Percentiles rank a stretch among this genome's conserved stretches.
Evolutionary conservation across 2,797 vertebrate species (phyloP).

Genomic region (Ciconia nigra): DNA sequence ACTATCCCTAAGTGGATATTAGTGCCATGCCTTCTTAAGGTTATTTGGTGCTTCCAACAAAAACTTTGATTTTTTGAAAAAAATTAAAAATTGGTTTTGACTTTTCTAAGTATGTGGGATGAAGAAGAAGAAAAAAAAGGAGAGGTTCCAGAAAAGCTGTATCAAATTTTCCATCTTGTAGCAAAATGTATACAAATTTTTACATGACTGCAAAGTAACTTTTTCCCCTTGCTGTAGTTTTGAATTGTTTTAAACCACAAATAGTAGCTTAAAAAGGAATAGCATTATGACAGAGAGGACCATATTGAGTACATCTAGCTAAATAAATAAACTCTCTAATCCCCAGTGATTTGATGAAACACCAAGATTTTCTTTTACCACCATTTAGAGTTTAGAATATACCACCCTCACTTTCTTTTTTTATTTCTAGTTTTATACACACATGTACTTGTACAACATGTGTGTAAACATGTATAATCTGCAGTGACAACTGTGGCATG

Average conservation of each 20-base stretch:
- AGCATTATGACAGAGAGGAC: background rate
- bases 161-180: background rate
- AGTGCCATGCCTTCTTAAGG: background rate
- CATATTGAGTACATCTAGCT: background rate
- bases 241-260: background rate
- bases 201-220: background rate
- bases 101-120: background rate
- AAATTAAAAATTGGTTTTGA: background rate
- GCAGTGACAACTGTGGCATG: background rate
- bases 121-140: background rate
- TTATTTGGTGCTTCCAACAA: background rate
- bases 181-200: background rate
- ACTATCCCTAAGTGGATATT: background rate
- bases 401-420: background rate
- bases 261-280: background rate
- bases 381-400: background rate
- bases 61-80: background rate
- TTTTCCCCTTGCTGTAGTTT: background rate
- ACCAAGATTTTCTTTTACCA: background rate
- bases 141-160: background rate
- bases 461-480: background rate
- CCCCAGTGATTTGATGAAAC: background rate
- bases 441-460: fast-evolving
- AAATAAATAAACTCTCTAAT: background rate
- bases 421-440: background rate